Conservation (phyloP, 2,888 invertebrate genomes). For the Ptychoptera albimana region DNA sequence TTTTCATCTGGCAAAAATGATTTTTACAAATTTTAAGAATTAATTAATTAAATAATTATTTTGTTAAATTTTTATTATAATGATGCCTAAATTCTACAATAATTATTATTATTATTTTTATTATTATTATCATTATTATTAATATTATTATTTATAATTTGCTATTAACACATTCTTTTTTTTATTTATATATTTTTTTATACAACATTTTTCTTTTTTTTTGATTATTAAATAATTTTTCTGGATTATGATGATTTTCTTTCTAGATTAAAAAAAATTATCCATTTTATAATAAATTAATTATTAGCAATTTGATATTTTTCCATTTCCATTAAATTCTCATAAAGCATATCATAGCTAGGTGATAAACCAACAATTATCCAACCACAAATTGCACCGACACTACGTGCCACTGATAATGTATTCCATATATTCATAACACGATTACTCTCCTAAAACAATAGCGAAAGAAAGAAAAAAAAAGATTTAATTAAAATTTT, state of each 20-base stretch:
- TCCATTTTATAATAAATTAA: slow-evolving; percentile 14
- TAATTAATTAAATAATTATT: no score
- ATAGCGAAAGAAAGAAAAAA: neutral
- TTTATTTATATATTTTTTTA: no score
- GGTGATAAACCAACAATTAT: slow-evolving; percentile 36
- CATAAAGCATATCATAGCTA: slow-evolving; percentile 34
- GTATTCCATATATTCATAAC: slow-evolving; percentile 36
- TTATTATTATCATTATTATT: no score
- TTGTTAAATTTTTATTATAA: no score
- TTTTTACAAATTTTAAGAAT: no score
- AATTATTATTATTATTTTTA: no score
- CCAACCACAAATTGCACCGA: slow-evolving; percentile 37
- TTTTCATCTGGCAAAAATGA: no score
- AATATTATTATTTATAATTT: no score
- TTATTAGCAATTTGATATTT: slow-evolving; percentile 31
- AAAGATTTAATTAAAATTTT: neutral
- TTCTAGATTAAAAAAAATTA: slow-evolving; percentile 1
- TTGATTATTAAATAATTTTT: neutral
- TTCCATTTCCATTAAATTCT: slow-evolving; percentile 31
- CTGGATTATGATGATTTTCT: neutral
- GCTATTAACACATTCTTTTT: no score
- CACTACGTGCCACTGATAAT: slow-evolving; percentile 35
- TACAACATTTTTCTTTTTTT: no score
- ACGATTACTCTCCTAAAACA: slow-evolving; percentile 28
- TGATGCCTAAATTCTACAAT: no score